Conservation (phyloP, 1,140 invertebrate genomes). For the Drosophila sp. region DNA sequence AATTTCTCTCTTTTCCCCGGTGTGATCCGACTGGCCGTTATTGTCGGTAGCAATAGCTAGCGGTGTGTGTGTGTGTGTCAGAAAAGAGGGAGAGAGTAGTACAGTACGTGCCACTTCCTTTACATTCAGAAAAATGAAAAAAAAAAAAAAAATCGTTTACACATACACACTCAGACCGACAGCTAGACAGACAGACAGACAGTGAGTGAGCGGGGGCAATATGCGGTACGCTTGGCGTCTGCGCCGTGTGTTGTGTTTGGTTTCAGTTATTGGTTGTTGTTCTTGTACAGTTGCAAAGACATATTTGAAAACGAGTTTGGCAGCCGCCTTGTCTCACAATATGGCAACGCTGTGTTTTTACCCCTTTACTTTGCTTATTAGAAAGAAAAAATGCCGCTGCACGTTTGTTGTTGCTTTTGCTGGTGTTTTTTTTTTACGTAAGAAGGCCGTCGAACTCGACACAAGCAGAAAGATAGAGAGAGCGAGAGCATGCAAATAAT, state of each 20-base stretch:
- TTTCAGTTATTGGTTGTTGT: conserved; percentile 64
- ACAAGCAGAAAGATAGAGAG: conserved; percentile 30
- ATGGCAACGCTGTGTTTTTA: conserved; percentile 59
- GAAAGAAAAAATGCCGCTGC: conserved; percentile 71
- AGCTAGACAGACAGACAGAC: conserved; percentile 44
- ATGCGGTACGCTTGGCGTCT: conserved; percentile 63
- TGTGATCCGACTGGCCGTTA: conserved; percentile 55
- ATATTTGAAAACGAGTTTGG: conserved; percentile 70
- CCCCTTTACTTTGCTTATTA: conserved; percentile 63
- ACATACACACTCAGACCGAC: conserved; percentile 34
- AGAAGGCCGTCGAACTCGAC: conserved; percentile 79
- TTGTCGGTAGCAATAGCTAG: conserved; percentile 47
- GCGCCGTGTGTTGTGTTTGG: conserved; percentile 58
- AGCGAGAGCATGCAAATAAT: conserved; percentile 60
- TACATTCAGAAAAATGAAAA: conserved; percentile 82
- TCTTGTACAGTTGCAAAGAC: conserved; percentile 80
- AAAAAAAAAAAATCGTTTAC: conserved; percentile 78
- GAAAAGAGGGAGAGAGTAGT: conserved; percentile 49
- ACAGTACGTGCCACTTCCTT: conserved; percentile 81
- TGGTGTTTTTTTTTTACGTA: conserved; percentile 70
- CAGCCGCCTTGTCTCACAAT: conserved; percentile 40
- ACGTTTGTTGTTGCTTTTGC: conserved; percentile 47
- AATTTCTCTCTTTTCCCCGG: conserved; percentile 58
- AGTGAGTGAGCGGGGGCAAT: conserved; percentile 31
- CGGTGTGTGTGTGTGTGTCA: conserved; percentile 55